Conservation (phyloP, 1,140 invertebrate species). For the Hydropsyche tenuis region DNA sequence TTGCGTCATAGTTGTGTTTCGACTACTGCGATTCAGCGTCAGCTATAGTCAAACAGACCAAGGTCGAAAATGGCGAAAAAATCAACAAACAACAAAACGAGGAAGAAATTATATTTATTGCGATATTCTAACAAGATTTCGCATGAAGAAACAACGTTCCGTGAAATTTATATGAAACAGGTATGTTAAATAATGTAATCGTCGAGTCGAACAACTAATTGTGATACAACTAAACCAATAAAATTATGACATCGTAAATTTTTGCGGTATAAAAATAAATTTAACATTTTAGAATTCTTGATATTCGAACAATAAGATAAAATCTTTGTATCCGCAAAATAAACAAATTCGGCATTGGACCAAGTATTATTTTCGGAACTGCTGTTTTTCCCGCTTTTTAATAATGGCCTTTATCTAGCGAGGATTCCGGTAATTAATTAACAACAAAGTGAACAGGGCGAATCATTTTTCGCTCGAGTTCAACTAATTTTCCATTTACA, state of each 20-base stretch:
- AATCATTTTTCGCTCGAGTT: background rate
- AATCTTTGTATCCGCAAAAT: background rate
- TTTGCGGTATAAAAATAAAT: no score
- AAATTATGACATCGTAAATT: no score
- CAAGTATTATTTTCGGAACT: background rate
- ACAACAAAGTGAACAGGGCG: background rate
- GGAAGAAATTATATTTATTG: background rate
- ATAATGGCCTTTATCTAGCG: background rate
- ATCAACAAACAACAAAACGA: slow-evolving; percentile 2
- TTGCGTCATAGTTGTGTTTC: slow-evolving; percentile 18
- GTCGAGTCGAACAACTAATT: no score
- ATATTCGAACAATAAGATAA: no score
- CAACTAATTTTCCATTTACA: no score
- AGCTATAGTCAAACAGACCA: background rate
- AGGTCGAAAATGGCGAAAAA: slow-evolving; percentile 15
- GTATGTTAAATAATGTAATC: no score
- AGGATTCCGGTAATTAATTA: background rate
- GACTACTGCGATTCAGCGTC: slow-evolving; percentile 9
- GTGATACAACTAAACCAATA: no score
- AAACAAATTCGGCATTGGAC: background rate
- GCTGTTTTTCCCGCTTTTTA: background rate
- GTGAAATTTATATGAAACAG: no score
- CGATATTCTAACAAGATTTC: no score
- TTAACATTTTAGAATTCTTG: no score
- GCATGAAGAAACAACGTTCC: no score